Evolutionary conservation across 92 coral and sea anemone genomes (phyloP).

Genomic region (Umimayanthus kanabou): DNA sequence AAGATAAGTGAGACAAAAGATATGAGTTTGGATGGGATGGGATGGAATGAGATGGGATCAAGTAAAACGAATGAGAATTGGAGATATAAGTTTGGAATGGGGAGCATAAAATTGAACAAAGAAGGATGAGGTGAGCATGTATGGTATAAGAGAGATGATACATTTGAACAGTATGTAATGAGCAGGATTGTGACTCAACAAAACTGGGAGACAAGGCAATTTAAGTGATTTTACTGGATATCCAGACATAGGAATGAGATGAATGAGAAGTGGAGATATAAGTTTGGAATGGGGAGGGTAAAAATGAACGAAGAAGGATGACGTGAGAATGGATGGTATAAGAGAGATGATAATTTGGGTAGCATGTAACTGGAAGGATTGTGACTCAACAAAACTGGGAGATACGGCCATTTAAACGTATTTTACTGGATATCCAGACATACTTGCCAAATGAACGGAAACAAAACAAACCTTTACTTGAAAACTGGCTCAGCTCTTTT

Average conservation of each 20-base stretch:
- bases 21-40: no score
- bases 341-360: no score
- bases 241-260: no score
- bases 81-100: background rate
- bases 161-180: no score
- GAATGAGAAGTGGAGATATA: background rate
- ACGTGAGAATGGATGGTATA: background rate
- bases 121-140: background rate
- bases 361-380: no score
- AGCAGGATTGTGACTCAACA: background rate
- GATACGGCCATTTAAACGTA: background rate
- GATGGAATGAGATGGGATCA: background rate
- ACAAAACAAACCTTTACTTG: conserved; percentile 8
- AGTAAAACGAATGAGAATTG: background rate
- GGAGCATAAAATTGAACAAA: no score
- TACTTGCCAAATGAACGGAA: background rate
- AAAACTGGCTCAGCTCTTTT: background rate
- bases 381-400: background rate
- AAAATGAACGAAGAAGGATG: background rate
- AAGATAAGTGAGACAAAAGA: no score
- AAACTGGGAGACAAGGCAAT: background rate
- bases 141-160: background rate
- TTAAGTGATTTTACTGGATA: no score
- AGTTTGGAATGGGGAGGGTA: background rate
- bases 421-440: background rate